These are phyloP conservation scores for Anomalospiza imberbis DNA, from an alignment of 2,797 vertebrate species.

Conservation along the genomic window DNA sequence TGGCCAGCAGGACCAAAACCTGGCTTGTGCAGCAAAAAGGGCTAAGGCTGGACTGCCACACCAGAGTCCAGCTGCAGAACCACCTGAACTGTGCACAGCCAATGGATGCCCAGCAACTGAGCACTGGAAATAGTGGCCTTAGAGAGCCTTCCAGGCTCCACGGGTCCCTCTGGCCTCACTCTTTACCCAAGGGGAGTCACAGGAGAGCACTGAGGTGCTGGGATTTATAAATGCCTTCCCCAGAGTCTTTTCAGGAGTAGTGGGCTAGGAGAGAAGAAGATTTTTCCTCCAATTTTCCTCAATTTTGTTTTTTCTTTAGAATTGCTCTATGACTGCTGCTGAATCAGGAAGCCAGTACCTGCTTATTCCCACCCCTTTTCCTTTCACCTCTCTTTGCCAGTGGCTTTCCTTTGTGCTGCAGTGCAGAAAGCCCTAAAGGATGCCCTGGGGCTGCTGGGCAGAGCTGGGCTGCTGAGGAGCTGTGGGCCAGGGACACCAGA, in stretches of 20 bases:
- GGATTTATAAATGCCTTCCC: neutral
- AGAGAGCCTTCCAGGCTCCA: neutral
- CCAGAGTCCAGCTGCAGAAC: neutral
- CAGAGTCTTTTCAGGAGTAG: neutral
- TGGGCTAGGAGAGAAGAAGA: neutral
- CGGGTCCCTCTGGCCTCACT: neutral
- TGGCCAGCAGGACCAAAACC: neutral
- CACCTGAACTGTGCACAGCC: rapidly evolving
- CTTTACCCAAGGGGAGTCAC: neutral
- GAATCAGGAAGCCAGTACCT: neutral
- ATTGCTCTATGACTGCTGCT: neutral
- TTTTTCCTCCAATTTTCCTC: neutral
- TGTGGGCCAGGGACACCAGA: neutral
- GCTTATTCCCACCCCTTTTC: neutral
- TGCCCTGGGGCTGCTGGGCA: neutral
- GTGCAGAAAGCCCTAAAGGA: neutral
- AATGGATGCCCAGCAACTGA: neutral
- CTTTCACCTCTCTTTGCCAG: neutral
- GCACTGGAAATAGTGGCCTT: neutral
- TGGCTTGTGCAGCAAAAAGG: neutral
- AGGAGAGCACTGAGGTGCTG: neutral
- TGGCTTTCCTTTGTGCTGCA: neutral
- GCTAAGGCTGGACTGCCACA: neutral
- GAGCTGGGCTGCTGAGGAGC: neutral
- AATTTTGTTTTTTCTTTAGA: neutral